phyloP scores from a whole-genome alignment of 2,888 invertebrate genomes.

The Sinhomidia bicolor region DNA sequence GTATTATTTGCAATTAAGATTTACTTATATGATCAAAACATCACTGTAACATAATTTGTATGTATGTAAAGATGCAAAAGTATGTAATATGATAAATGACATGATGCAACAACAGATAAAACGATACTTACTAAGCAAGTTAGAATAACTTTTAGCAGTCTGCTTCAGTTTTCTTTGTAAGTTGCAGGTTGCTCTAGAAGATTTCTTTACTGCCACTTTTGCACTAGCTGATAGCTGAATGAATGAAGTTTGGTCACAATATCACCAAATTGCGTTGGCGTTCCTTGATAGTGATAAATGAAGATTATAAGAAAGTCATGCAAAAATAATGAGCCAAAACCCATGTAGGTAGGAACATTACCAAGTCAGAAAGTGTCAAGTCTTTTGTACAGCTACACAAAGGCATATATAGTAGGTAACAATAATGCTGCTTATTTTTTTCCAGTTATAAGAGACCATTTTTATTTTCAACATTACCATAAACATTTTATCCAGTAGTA shows the following conservation, averaged over 20 bases:
- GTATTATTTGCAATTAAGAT: too few species aligned
- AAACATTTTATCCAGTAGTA: constrained; percentile 20
- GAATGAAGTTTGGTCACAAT: background rate
- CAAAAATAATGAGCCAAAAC: constrained; percentile 17
- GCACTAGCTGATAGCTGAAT: background rate
- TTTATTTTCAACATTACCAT: constrained; percentile 5
- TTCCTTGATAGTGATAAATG: constrained; percentile 7
- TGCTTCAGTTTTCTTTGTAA: background rate
- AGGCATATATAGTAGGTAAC: too few species aligned
- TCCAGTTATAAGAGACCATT: background rate
- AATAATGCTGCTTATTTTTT: constrained; percentile 9
- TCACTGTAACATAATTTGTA: constrained; percentile 1
- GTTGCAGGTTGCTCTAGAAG: background rate
- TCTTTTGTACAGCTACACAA: background rate
- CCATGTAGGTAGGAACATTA: background rate
- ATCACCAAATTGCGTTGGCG: background rate
- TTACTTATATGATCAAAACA: background rate
- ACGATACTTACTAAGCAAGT: background rate
- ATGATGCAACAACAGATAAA: background rate
- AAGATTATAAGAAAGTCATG: background rate
- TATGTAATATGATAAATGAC: constrained; percentile 10
- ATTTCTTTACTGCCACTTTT: background rate
- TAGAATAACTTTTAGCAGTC: background rate
- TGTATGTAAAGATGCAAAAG: background rate
- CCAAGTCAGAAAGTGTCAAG: background rate